phyloP scores from a whole-genome alignment of 2,888 invertebrate genomes.

The Sminthurides aquaticus region DNA sequence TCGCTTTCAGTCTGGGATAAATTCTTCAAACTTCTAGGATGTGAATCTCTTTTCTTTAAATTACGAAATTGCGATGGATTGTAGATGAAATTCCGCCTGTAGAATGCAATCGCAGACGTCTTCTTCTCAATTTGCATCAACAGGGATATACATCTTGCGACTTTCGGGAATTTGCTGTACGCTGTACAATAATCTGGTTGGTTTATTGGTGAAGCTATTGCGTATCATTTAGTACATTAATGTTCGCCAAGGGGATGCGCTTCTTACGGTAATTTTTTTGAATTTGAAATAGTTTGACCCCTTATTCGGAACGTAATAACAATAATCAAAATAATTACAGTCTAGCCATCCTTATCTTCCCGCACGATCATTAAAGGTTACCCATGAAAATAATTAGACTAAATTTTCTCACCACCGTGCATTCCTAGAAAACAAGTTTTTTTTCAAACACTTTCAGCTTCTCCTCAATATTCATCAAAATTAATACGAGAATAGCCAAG shows the following conservation, averaged over 20 bases:
- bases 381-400: neutral
- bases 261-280: neutral
- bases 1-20: too few relatives aligned
- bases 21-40: too few relatives aligned
- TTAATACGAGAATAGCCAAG: neutral
- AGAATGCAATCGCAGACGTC: too few relatives aligned
- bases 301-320: constrained; percentile 3
- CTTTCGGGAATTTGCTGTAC: too few relatives aligned
- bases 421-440: neutral
- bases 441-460: neutral
- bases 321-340: constrained; percentile 6
- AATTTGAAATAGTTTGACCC: constrained; percentile 2
- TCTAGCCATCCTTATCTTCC: neutral
- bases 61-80: too few relatives aligned
- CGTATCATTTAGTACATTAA: too few relatives aligned
- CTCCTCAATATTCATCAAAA: neutral
- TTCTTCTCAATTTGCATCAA: too few relatives aligned
- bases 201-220: too few relatives aligned
- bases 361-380: neutral
- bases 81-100: too few relatives aligned
- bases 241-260: neutral
- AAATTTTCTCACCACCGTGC: neutral
- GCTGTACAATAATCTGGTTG: too few relatives aligned
- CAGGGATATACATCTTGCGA: too few relatives aligned
- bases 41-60: too few relatives aligned